phyloP scores from a whole-genome alignment of 2,797 vertebrate genomes.

The Clarias pachynema region DNA sequence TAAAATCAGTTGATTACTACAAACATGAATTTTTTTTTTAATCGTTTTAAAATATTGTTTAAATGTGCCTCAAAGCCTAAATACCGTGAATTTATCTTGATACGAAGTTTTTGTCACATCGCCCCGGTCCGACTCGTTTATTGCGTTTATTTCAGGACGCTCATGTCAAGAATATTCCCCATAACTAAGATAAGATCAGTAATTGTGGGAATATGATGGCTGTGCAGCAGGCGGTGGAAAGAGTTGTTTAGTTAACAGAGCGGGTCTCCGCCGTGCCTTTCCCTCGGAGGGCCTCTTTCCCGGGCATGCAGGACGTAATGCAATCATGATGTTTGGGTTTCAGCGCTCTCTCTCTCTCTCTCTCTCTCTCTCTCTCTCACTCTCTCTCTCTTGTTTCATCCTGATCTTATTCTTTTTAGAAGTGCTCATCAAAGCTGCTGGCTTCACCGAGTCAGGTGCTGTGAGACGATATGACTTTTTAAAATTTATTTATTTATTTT shows the following conservation, averaged over 20 bases:
- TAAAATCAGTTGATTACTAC: not conserved
- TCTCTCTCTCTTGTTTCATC: conserved; percentile 11
- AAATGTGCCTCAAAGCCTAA: not conserved
- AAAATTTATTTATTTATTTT: not conserved
- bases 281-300: conserved; percentile 40
- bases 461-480: not conserved
- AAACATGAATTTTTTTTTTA: not conserved
- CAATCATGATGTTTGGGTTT: conserved; percentile 49
- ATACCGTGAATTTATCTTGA: not conserved
- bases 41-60: not conserved
- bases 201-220: conserved; percentile 49
- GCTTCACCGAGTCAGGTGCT: not conserved
- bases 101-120: not conserved
- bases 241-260: conserved; percentile 36
- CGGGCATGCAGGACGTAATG: conserved; percentile 50
- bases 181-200: conserved; percentile 38
- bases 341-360: not conserved
- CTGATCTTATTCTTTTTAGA: not conserved
- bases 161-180: conserved; percentile 5
- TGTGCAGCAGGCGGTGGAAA: conserved; percentile 23
- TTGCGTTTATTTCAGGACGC: not conserved
- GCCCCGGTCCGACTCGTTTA: not conserved
- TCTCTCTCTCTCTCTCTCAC: not conserved
- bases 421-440: conserved; percentile 27
- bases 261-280: conserved; percentile 12